Evolutionary conservation across 2,113 vertebrate genomes (phyloP), one percentile per base, ranked within the genome.

Genomic region (Tetrao urogallus): DNA sequence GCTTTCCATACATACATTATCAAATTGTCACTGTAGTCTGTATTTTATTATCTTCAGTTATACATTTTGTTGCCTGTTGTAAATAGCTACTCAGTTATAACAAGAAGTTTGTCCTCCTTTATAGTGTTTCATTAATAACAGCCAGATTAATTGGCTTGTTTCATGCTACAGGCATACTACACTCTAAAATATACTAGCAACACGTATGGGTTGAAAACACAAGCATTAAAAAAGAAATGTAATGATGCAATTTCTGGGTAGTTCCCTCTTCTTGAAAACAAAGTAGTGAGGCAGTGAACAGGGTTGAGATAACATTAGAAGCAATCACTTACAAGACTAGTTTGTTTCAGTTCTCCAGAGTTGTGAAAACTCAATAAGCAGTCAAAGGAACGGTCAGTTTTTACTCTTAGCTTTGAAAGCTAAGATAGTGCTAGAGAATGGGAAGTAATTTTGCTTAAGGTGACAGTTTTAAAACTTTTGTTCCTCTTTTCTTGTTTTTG

Each of bases 1-100:
- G 19, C 25, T 64, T 81, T 43, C 7, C 4, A 1, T 42, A 2
- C 2, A 1, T 11, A 3, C n/a, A 6, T 17, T 28, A 42, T 10
- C 7, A n/a, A 66, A 22, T n/a, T 54, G 30, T 70, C n/a, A 6
- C 17, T 11, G 17, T 58, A 4, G 4, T 28, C 45, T 69, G 24
- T 3, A 16, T 34, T 69, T 47, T 50, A 50, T 70, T 34, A 69
- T 14, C 30, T 63, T 83, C 34, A 69, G 14, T 36, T 14, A 4
- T 11, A 7, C 15, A 4, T 64, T 52, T 70, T 54, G 28, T 20
- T 71, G 43, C 6, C 34, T 60, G 5, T 36, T 65, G 3, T 8
- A 64, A 65, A 67, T 61, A 63, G 12, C 25, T 32, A 3, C 34
- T 76, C 25, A 76, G 0, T 3, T 72, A 16, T 50, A 76, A 24